Base-by-base conservation (phyloP, 2,888 invertebrate species). In the Chrysina gloriosa region DNA sequence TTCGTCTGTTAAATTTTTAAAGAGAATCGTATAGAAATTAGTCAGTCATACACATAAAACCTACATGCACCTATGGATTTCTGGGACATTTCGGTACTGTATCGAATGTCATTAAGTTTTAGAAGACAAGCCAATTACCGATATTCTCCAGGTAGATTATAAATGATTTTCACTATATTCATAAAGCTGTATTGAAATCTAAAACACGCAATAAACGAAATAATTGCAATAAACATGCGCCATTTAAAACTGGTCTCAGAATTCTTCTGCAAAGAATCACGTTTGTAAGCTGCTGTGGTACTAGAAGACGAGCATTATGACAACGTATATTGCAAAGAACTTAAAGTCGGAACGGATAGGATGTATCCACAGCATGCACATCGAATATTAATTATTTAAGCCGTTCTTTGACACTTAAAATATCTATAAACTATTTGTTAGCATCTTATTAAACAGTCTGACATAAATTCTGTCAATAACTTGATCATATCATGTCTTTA, bases 181-280 rank as follows among this genome's bases (percentile, higher is more conserved):
- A 4, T 36, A 9, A 6, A 29, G 36, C 36, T n/a, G 36, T 9
- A 9, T 23, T 23, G 25, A 48, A 47, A 47, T 47, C 9, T 23
- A 23, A 11, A 21, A 21, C 25, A 23, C n/a, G 23, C 21, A 47
- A 47, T 7, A 21, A 34, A 19, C n/a, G 11, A 54, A 34, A 9
- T n/a, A 14, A 54, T 34, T 54, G 21, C n/a, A 19, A 54, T 34
- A 54, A 54, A 54, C 16, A 54, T 21, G 34, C 19, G 21, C 11
- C 36, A 34, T 54, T 52, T 36, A 56, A 56, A 56, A 36, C 36
- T 56, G 36, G 36, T 36, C 11, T 56, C 36, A n/a, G 23, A 36
- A 23, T 11, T 36, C 34, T 52, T 14, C 36, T 36, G 6, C 11
- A 27, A 25, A 50, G 23, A 36, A 56, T 36, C 56, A 21, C 23